Base-by-base conservation (phyloP, 2,113 vertebrate species). In the Chaetura pelagica region DNA sequence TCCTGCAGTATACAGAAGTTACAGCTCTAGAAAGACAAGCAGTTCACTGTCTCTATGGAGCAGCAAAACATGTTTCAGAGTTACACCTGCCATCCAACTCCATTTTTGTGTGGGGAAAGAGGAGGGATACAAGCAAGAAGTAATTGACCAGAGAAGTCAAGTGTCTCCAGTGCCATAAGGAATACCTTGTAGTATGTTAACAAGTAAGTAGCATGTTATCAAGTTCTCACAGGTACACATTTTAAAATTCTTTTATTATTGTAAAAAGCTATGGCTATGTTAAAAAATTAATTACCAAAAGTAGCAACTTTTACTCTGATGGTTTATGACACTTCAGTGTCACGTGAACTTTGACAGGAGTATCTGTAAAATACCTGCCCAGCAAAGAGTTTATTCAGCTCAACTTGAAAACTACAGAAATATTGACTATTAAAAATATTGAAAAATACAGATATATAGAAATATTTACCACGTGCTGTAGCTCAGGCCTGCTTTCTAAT, bases 391-490 rank as follows among this genome's bases (percentile, higher is more conserved):
- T 83, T 58, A 62, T 81, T 84, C 67, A 76, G 21, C 26, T 91
- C 46, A 81, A 74, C 29, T 69, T 61, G 61, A 79, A 79, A 64
- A 34, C 46, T 68, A 76, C 7, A 64, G n/a, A 81, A 38, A 38
- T 38, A 38, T 38, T 38, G 38, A 38, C 7, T 38, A 38, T 38
- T 38, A 10, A 38, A 38, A 38, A 38, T 38, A 38, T 69, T 61
- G 61, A 79, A 79, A 64, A 34, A 40, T 68, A 76, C 7, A 64
- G n/a, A 81, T 8, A 67, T 48, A 73, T 1, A 54, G 34, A 68
- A 87, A 48, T 46, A 80, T 97, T 98, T 82, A 99, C 99, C 98
- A 99, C 98, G 5, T 99, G 99, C 81, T 99, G 98, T 34, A 99
- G 96, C 88, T 99, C 99, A 18, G 99, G 99, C 72, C 99, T 98